Evolutionary conservation across 2,888 invertebrate genomes (phyloP).

Genomic region (Frankliniella intonsa): DNA sequence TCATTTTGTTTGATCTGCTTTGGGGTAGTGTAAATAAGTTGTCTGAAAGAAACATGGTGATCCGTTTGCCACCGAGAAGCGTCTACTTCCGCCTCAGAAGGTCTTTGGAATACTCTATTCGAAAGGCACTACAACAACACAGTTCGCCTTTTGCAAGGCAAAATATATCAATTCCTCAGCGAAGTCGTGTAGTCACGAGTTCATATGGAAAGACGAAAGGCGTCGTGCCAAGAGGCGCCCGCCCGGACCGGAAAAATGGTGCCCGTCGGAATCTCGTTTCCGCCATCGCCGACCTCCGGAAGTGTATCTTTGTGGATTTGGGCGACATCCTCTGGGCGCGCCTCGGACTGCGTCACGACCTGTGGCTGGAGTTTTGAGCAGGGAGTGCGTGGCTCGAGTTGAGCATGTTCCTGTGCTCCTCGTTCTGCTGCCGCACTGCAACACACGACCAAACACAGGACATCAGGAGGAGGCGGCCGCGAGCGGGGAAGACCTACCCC

Average conservation of each 20-base stretch:
- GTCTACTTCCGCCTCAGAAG: too few species aligned
- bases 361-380: too few species aligned
- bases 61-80: too few species aligned
- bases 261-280: neutral
- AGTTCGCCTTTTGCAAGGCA: neutral
- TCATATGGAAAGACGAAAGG: neutral
- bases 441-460: constrained; percentile 45
- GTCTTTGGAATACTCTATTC: neutral
- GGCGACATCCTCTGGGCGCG: neutral
- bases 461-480: too few species aligned
- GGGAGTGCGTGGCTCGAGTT: constrained; percentile 44
- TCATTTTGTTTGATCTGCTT: too few species aligned
- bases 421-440: constrained; percentile 84
- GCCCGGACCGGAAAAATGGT: neutral
- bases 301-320: neutral
- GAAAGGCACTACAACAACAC: constrained; percentile 22
- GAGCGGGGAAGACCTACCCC: too few species aligned
- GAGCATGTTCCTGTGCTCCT: constrained; percentile 76
- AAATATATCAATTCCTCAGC: neutral
- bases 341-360: neutral
- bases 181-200: neutral
- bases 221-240: neutral
- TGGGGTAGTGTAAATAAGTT: too few species aligned
- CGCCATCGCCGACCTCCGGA: neutral
- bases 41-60: too few species aligned